phyloP scores from a whole-genome alignment of 2,113 vertebrate species.

The Sciurus niger region DNA sequence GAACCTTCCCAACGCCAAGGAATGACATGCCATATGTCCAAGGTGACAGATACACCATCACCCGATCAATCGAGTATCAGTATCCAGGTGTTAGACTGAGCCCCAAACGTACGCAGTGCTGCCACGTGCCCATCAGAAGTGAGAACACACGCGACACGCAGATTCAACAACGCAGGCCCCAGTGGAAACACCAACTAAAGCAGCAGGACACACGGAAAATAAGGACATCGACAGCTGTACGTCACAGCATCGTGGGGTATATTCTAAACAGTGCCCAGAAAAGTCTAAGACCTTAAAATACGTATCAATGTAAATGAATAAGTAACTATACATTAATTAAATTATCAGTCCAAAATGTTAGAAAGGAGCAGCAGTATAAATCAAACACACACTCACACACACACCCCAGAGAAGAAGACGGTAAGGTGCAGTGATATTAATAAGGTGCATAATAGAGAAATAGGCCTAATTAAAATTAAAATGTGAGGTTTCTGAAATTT shows the following conservation, averaged over 20 bases:
- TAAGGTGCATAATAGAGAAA: neutral
- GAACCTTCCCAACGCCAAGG: neutral
- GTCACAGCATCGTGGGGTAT: neutral
- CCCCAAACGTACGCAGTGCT: too few relatives aligned
- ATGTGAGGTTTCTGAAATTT: neutral
- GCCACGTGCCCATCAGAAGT: neutral
- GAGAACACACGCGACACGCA: neutral
- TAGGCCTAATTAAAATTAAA: neutral
- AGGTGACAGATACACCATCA: too few relatives aligned
- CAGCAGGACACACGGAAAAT: neutral
- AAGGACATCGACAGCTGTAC: neutral
- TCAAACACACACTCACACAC: neutral
- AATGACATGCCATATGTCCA: neutral
- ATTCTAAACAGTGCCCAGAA: neutral
- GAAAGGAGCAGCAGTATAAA: neutral
- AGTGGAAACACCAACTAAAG: neutral
- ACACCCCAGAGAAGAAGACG: neutral
- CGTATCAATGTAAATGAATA: neutral
- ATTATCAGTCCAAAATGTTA: neutral
- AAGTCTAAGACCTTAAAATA: neutral
- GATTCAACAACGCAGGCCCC: neutral
- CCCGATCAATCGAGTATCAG: too few relatives aligned
- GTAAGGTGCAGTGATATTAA: neutral
- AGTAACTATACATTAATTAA: neutral
- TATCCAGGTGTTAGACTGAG: neutral